Evolutionary conservation across 1,140 invertebrate genomes (phyloP), one percentile per base, ranked within the genome.

Genomic region (Schmidtea mediterranea): DNA sequence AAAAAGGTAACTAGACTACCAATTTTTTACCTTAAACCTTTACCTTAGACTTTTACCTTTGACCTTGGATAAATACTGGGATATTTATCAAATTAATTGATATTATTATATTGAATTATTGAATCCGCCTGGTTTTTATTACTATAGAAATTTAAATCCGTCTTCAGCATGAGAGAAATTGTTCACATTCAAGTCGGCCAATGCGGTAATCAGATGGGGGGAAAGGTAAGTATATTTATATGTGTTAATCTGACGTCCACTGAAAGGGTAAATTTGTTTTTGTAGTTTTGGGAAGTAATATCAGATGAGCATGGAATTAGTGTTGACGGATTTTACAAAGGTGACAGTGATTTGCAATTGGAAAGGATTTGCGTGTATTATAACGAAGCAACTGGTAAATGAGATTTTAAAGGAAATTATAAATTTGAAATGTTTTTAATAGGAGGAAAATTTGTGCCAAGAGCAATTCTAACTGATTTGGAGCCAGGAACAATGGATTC

Each of bases 401-500:
- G n/a, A n/a, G n/a, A n/a, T n/a, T n/a, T n/a, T n/a, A n/a, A n/a
- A n/a, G n/a, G n/a, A n/a, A n/a, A n/a, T n/a, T n/a, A n/a, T n/a
- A n/a, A n/a, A 24, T 8, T 46, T 15, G 6, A 48, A 16, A 8
- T 15, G 3, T 36, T 16, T 43, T 40, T 36, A 46, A 46, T 26
- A 32, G 2, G 52, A 52, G 78, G 78, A 36, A 82, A 80, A 67
- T 84, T 82, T 59, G 81, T 87, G 21, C 82, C 81, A 12, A 68
- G 80, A 24, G 77, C 79, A 9, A 75, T 86, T 40, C 69, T 84
- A 38, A 74, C 83, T 21, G 80, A 84, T 61, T 63, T 84, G 56
- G 80, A 84, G 62, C 80, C 79, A 0, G 80, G 79, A n/a, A 82
- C 81, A 15, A 82, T 86, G 80, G 81, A 84, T 62, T 76, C 79